A percentile compares a stretch with the other conserved stretches of the same genome.
These are phyloP conservation scores for Medauroidea extradentata DNA, from an alignment of 1,140 invertebrate species.

Conservation along the genomic window DNA sequence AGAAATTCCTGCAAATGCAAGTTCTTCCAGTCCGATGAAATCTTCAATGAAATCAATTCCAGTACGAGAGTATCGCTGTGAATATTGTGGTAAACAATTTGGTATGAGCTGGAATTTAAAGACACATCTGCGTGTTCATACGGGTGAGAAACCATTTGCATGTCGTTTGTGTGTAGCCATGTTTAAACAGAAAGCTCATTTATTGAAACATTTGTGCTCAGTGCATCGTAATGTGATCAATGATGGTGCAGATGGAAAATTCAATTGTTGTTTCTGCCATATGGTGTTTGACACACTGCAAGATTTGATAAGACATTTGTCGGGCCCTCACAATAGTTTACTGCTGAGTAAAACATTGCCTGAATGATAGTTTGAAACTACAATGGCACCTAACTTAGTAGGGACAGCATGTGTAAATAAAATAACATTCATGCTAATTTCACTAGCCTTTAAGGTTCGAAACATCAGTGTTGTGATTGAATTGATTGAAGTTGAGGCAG, in stretches of 20 bases:
- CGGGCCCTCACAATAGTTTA: conserved; percentile 79
- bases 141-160: conserved; percentile 81
- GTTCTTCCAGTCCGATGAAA: no score
- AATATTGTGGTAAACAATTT: conserved; percentile 84
- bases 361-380: no score
- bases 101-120: conserved; percentile 87
- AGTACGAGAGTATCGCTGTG: conserved; percentile 76
- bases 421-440: no score
- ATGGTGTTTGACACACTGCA: conserved; percentile 76
- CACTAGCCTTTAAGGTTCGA: no score
- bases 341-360: conserved; percentile 77
- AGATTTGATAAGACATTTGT: conserved; percentile 77
- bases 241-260: conserved; percentile 63
- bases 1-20: no score
- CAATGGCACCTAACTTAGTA: no score
- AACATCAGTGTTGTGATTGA: no score
- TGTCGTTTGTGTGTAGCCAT: conserved; percentile 81
- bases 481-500: no score
- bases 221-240: conserved; percentile 79
- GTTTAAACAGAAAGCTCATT: conserved; percentile 84
- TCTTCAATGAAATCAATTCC: conserved; percentile 38
- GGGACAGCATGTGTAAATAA: no score
- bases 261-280: conserved; percentile 81
- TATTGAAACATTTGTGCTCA: conserved; percentile 79
- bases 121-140: conserved; percentile 78